Evolutionary conservation across 2,888 invertebrate species (phyloP).

Genomic region (Eilema griseolum): DNA sequence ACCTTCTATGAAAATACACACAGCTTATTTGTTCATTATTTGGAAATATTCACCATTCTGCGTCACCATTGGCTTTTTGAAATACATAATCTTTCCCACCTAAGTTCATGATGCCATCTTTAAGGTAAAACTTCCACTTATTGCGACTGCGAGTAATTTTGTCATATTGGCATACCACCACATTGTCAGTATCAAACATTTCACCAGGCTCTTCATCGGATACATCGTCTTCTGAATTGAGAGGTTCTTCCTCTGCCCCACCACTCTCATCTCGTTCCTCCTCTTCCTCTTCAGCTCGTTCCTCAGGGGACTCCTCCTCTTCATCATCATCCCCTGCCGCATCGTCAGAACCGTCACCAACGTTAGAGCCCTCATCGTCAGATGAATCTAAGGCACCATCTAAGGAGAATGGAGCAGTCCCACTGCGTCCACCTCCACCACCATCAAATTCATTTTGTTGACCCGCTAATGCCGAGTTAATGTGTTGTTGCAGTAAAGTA

Average conservation of each 20-base stretch:
- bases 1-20: conserved; percentile 74
- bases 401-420: conserved; percentile 80
- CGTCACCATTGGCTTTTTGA: conserved; percentile 99
- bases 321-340: conserved; percentile 91
- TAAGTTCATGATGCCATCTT: conserved; percentile 99
- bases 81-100: conserved; percentile 99
- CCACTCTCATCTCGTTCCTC: conserved; percentile 91
- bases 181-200: conserved; percentile 99
- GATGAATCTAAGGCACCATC: conserved; percentile 91
- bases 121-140: conserved; percentile 99
- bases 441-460: conserved; percentile 83
- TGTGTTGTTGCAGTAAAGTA: conserved; percentile 95
- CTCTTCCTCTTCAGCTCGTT: conserved; percentile 88
- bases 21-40: conserved; percentile 62
- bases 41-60: conserved; percentile 94
- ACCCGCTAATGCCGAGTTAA: conserved; percentile 91
- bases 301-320: conserved; percentile 92
- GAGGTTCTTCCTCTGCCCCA: conserved; percentile 92
- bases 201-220: conserved; percentile 98
- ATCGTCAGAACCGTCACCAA: conserved; percentile 88
- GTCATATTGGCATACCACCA: conserved; percentile 99
- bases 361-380: conserved; percentile 91
- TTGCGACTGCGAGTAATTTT: conserved; percentile 99
- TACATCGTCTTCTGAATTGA: conserved; percentile 99
- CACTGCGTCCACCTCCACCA: conserved; percentile 80